A percentile compares a stretch with the other conserved stretches of the same genome.
These are phyloP conservation scores for Drosophila watanabei DNA, from an alignment of 1,140 invertebrate species.

Conservation along the genomic window DNA sequence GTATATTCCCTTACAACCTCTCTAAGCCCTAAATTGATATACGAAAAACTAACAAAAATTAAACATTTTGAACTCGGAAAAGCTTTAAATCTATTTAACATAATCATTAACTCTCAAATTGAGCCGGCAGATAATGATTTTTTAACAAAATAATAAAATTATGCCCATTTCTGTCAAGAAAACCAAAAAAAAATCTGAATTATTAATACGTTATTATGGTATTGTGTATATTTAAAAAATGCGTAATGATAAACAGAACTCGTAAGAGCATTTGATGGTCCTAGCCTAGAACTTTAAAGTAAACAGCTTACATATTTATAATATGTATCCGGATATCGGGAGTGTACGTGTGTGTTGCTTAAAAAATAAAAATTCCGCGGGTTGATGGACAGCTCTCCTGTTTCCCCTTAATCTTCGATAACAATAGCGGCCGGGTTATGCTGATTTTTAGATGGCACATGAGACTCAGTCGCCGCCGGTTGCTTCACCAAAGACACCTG, in stretches of 20 bases:
- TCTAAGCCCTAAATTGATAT: neutral
- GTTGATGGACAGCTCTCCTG: constrained; percentile 1
- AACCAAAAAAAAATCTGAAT: neutral
- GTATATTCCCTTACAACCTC: neutral
- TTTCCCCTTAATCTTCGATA: constrained; percentile 56
- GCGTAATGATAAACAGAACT: constrained; percentile 1
- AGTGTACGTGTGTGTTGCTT: neutral
- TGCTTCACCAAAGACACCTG: constrained; percentile 10
- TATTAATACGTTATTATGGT: neutral
- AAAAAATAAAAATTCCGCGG: neutral
- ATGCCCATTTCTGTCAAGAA: neutral
- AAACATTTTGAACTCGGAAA: neutral
- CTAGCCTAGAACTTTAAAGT: constrained; percentile 7
- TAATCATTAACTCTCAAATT: neutral
- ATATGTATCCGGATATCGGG: constrained; percentile 40
- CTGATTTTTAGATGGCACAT: constrained; percentile 25
- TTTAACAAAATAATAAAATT: neutral
- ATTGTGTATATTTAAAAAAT: neutral
- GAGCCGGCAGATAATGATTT: neutral
- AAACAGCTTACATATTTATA: constrained; percentile 46
- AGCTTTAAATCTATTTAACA: neutral
- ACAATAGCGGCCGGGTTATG: constrained; percentile 48
- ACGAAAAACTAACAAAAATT: neutral
- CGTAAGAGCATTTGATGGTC: constrained; percentile 5
- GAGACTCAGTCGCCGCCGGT: neutral